Evolutionary conservation across 2,113 vertebrate species (phyloP).

Genomic region (Dinomys branickii): DNA sequence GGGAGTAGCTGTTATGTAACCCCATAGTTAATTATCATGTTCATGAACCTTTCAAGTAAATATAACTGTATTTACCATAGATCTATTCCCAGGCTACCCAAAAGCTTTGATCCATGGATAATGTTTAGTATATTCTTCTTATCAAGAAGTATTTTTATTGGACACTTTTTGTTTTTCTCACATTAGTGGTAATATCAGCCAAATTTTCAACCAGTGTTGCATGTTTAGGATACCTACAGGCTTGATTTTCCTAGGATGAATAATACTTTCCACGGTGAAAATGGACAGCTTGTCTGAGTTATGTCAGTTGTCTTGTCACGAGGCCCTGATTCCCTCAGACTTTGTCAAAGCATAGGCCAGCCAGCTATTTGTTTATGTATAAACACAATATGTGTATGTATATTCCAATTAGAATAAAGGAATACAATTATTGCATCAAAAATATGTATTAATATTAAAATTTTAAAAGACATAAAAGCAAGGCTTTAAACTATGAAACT

Average conservation of each 20-base stretch:
- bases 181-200: neutral
- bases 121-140: neutral
- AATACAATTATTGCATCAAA: neutral
- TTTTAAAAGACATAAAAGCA: neutral
- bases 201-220: neutral
- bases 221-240: neutral
- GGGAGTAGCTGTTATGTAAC: slow-evolving; percentile 50
- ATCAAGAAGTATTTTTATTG: neutral
- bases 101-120: neutral
- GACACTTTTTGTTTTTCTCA: neutral
- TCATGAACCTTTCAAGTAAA: slow-evolving; percentile 54
- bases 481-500: neutral
- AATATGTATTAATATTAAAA: neutral
- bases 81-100: neutral
- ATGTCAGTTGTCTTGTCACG: neutral
- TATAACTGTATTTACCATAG: slow-evolving; percentile 51
- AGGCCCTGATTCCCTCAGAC: neutral
- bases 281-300: neutral
- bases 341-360: neutral
- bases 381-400: neutral
- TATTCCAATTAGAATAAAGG: neutral
- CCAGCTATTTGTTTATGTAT: neutral
- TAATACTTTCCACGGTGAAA: neutral
- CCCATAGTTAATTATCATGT: slow-evolving; percentile 16
- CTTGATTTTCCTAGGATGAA: neutral